Conservation (phyloP, 1,140 invertebrate genomes). For the Conus ventricosus region DNA sequence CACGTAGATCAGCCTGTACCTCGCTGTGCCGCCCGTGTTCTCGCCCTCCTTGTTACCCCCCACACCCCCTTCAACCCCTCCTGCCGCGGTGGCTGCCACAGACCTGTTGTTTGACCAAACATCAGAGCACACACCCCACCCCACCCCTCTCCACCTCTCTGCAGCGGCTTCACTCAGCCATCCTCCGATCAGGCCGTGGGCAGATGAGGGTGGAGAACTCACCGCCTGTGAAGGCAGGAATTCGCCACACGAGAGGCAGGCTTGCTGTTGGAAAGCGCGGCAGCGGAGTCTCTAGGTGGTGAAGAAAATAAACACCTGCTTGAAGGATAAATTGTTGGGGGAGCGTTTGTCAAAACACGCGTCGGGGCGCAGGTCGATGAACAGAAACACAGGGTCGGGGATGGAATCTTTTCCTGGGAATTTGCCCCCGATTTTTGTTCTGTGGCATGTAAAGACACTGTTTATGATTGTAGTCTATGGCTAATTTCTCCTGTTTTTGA, state of each 20-base stretch:
- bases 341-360: constrained; percentile 27
- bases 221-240: background rate
- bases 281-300: background rate
- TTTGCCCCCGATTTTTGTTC: no score
- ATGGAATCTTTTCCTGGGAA: background rate
- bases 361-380: background rate
- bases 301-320: constrained; percentile 26
- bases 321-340: background rate
- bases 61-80: background rate
- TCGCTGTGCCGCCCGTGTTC: background rate
- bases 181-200: background rate
- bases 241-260: background rate
- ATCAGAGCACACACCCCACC: background rate
- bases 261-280: background rate
- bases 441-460: no score
- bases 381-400: background rate
- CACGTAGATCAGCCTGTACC: background rate
- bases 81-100: background rate
- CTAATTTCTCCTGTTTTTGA: no score
- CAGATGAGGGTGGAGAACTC: background rate
- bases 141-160: background rate
- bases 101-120: constrained; percentile 15
- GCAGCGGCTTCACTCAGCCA: no score
- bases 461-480: no score
- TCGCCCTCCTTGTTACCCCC: background rate